A percentile compares a stretch with the other conserved stretches of the same genome.
These are phyloP conservation scores for Mastomys coucha DNA, from an alignment of 2,113 vertebrate species.

Conservation along the genomic window DNA sequence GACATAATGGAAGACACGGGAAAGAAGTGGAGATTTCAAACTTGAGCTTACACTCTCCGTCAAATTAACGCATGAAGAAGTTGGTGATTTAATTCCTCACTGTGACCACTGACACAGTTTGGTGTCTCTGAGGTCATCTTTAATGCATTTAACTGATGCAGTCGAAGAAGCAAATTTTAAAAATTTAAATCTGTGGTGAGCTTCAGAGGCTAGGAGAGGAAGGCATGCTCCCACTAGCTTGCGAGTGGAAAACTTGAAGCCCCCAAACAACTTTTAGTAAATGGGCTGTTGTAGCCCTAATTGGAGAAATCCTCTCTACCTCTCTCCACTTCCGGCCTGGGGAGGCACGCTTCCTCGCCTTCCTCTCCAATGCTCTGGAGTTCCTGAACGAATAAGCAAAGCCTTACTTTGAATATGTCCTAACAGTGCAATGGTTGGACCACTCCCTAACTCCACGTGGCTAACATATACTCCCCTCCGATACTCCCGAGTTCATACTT, in stretches of 20 bases:
- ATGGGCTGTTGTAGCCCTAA: not conserved
- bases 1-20: not conserved
- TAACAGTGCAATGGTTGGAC: too few species aligned
- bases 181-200: not conserved
- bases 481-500: too few species aligned
- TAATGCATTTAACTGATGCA: not conserved
- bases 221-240: not conserved
- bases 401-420: too few species aligned
- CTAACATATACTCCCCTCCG: too few species aligned
- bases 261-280: not conserved
- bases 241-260: not conserved
- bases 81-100: not conserved
- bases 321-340: too few species aligned
- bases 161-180: not conserved
- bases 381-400: too few species aligned
- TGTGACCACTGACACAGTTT: not conserved
- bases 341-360: too few species aligned
- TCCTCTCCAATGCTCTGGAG: too few species aligned
- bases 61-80: not conserved
- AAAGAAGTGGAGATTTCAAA: not conserved
- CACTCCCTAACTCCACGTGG: too few species aligned
- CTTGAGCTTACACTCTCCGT: not conserved
- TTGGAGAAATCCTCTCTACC: too few species aligned
- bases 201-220: not conserved
- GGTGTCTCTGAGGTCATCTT: not conserved